Percentiles rank a stretch among this genome's conserved stretches.
These are phyloP conservation scores for Zosterops hypoxanthus DNA, from an alignment of 2,113 vertebrate species.

Conservation along the genomic window DNA sequence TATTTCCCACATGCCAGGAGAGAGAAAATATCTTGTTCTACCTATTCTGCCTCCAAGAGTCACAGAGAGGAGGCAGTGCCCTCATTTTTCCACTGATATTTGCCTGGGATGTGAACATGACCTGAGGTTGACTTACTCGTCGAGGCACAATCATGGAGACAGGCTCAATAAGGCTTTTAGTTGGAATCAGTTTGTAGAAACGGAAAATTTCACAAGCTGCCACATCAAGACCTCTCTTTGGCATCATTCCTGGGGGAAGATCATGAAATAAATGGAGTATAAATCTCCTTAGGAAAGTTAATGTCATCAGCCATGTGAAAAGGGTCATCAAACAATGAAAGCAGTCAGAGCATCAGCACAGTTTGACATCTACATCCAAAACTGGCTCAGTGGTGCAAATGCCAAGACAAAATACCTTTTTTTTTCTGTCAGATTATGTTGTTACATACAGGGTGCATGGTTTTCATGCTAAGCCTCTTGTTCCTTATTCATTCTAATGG, in stretches of 20 bases:
- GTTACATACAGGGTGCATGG: background rate
- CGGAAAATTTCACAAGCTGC: constrained; percentile 92
- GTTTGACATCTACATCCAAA: background rate
- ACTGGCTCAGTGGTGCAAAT: background rate
- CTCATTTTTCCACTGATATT: background rate
- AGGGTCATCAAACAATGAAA: background rate
- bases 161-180: constrained; percentile 88
- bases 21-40: background rate
- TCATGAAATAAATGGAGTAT: background rate
- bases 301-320: background rate
- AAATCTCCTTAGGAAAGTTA: background rate
- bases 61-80: background rate
- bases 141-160: constrained; percentile 95
- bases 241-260: constrained; percentile 83
- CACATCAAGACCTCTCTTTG: constrained; percentile 92
- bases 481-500: background rate
- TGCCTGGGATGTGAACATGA: background rate
- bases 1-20: background rate
- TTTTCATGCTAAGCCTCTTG: background rate
- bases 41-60: background rate
- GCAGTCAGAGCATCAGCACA: background rate
- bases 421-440: background rate
- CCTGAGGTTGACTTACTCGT: constrained; percentile 74
- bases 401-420: background rate
- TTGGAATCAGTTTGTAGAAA: constrained; percentile 92